phyloP scores from a whole-genome alignment of 2,888 invertebrate species.

The Pheosia gnoma region DNA sequence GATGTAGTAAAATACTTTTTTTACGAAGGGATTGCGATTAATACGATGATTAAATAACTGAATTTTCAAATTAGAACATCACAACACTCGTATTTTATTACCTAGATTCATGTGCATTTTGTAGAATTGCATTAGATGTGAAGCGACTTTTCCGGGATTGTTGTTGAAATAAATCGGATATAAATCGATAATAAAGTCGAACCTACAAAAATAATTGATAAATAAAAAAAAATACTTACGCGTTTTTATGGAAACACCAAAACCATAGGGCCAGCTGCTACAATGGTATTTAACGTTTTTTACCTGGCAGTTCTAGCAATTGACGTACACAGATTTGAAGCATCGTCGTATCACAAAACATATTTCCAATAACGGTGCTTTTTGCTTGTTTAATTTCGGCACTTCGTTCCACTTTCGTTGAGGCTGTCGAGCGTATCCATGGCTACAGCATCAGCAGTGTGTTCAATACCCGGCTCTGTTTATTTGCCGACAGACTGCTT shows the following conservation, averaged over 20 bases:
- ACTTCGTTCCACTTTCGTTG: slow-evolving; percentile 74
- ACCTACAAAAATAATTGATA: not conserved
- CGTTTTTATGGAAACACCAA: not conserved
- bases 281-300: not conserved
- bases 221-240: not conserved
- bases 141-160: no score
- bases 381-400: slow-evolving; percentile 57
- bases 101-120: no score
- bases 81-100: no score
- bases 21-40: not conserved
- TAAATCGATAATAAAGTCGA: not conserved
- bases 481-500: slow-evolving; percentile 20
- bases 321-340: slow-evolving; percentile 18
- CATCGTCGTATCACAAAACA: slow-evolving; percentile 30
- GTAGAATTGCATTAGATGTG: no score
- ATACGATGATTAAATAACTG: no score
- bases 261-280: not conserved
- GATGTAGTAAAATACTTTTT: not conserved
- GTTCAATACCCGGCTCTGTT: slow-evolving; percentile 56
- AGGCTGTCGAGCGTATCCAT: slow-evolving; percentile 65
- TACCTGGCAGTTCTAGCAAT: not conserved
- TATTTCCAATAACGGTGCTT: slow-evolving; percentile 53
- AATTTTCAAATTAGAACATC: no score
- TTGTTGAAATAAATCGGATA: no score
- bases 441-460: slow-evolving; percentile 52